phyloP scores from a whole-genome alignment of 2,888 invertebrate genomes.

The Eupithecia subumbrata region DNA sequence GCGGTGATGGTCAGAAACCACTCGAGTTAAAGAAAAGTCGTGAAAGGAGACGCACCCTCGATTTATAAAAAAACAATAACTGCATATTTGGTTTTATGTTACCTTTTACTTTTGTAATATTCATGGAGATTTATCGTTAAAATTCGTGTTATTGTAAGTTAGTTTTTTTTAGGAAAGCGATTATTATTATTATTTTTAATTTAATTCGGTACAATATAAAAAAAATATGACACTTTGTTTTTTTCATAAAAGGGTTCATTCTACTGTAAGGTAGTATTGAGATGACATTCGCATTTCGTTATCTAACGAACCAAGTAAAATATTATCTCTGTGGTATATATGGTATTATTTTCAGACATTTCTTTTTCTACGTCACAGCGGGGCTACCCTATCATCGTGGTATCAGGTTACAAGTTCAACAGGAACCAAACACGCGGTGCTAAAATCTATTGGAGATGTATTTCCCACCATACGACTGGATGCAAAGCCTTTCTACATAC shows the following conservation, averaged over 20 bases:
- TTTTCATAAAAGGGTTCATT: not conserved
- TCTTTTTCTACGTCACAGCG: conserved; percentile 1
- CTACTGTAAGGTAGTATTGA: not conserved
- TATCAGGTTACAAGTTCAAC: conserved; percentile 15
- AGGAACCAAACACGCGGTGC: not conserved
- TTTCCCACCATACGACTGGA: conserved; percentile 27
- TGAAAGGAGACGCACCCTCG: too few species aligned
- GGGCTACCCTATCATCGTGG: not conserved
- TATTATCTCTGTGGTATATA: not conserved
- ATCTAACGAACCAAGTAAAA: not conserved
- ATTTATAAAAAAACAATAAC: too few species aligned
- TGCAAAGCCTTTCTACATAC: conserved; percentile 48
- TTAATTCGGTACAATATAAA: too few species aligned
- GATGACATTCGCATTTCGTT: not conserved
- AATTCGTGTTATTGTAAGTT: not conserved
- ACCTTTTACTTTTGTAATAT: too few species aligned
- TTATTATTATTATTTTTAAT: too few species aligned
- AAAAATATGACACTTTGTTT: not conserved
- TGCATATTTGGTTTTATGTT: too few species aligned
- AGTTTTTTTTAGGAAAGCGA: too few species aligned
- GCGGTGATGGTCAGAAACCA: too few species aligned
- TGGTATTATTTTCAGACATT: conserved; percentile 18
- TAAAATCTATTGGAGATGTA: conserved; percentile 27
- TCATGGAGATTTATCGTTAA: not conserved
- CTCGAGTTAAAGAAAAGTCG: too few species aligned